These are phyloP conservation scores for Teleopsis dalmanni DNA, from an alignment of 1,140 invertebrate genomes.

Conservation along the genomic window DNA sequence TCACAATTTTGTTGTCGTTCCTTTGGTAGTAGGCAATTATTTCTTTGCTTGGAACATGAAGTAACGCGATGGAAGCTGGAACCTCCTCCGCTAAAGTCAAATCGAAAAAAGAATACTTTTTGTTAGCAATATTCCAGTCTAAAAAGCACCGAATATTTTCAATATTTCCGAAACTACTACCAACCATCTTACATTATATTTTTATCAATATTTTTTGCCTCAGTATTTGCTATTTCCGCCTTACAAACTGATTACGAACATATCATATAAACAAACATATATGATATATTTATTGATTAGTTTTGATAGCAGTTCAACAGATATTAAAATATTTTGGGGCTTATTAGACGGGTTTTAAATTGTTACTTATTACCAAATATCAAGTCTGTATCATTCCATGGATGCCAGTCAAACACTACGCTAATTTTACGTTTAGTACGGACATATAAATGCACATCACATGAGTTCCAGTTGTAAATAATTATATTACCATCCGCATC, in stretches of 20 bases:
- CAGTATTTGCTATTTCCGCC: too few species aligned
- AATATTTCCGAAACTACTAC: too few species aligned
- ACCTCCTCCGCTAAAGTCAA: conserved; percentile 21
- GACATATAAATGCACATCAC: conserved; percentile 3
- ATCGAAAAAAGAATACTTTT: not conserved
- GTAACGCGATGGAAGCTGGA: conserved; percentile 28
- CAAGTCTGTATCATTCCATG: conserved; percentile 33
- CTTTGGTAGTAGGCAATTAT: conserved; percentile 33
- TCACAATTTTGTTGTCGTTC: conserved; percentile 21
- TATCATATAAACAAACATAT: too few species aligned
- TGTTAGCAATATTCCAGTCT: not conserved
- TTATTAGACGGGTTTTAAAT: too few species aligned
- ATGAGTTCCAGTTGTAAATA: conserved; percentile 21
- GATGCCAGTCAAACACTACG: conserved; percentile 35
- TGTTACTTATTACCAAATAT: conserved; percentile 30
- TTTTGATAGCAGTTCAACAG: too few species aligned
- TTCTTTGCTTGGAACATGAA: conserved; percentile 26
- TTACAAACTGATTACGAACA: too few species aligned
- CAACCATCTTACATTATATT: too few species aligned
- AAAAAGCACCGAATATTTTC: too few species aligned
- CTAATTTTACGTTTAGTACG: conserved; percentile 7
- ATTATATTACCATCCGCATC: conserved; percentile 26
- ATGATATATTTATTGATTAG: too few species aligned
- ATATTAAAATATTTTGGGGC: too few species aligned
- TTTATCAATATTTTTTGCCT: too few species aligned